phyloP scores from a whole-genome alignment of 2,113 vertebrate species.

The Desmodus rotundus region DNA sequence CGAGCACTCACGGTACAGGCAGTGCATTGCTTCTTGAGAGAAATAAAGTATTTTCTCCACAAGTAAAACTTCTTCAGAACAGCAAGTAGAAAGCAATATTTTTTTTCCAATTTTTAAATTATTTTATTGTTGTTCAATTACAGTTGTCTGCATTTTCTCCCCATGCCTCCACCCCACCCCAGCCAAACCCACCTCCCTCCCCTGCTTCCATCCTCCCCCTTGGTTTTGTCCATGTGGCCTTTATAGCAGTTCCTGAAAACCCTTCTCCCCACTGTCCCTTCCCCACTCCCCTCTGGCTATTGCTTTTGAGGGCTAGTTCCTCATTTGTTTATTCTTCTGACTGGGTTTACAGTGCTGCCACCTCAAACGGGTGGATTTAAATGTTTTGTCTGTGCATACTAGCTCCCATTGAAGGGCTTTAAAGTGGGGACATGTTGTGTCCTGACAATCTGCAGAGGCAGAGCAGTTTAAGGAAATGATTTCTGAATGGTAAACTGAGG shows the following conservation, averaged over 20 bases:
- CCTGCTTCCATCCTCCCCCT: too few species aligned
- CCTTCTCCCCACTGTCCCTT: too few species aligned
- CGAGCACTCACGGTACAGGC: not conserved
- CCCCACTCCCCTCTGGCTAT: too few species aligned
- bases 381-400: constrained; percentile 19
- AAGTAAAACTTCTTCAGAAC: not conserved
- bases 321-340: constrained; percentile 8
- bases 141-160: too few species aligned
- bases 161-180: too few species aligned
- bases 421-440: constrained; percentile 6
- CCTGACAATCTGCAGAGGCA: not conserved
- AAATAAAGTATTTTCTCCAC: not conserved
- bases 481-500: not conserved
- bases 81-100: not conserved
- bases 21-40: not conserved
- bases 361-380: constrained; percentile 9
- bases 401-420: not conserved
- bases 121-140: too few species aligned
- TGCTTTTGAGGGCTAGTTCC: not conserved
- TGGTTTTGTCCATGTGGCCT: too few species aligned
- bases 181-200: too few species aligned
- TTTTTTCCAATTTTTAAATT: too few species aligned
- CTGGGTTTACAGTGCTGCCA: not conserved
- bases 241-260: too few species aligned
- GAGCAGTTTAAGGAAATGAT: not conserved